Percentiles rank a stretch among this genome's conserved stretches.
phyloP scores from a whole-genome alignment of 2,797 vertebrate genomes.

The Molossus alvarezi region DNA sequence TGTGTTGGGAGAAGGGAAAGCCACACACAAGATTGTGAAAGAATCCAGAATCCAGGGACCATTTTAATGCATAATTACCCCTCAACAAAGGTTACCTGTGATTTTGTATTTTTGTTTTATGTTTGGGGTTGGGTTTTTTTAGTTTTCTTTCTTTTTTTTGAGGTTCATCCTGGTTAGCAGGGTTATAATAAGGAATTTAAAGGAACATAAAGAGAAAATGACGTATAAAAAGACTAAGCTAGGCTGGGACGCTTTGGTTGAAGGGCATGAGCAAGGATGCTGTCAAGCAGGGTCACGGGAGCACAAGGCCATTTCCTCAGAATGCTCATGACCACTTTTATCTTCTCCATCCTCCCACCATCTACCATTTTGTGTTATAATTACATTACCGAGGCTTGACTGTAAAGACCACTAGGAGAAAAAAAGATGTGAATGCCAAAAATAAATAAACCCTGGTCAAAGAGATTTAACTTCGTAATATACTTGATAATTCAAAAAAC shows the following conservation, averaged over 20 bases:
- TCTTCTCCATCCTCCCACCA: background rate
- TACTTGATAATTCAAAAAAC: background rate
- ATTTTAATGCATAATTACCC: background rate
- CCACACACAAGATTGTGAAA: background rate
- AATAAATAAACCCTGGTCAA: background rate
- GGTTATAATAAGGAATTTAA: background rate
- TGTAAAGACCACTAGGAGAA: background rate
- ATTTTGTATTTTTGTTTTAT: background rate
- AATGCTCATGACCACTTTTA: background rate
- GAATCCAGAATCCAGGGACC: background rate
- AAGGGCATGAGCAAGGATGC: background rate
- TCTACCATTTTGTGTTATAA: background rate
- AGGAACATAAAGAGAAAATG: slow-evolving; percentile 6
- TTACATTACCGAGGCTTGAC: background rate
- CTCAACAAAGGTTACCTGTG: background rate
- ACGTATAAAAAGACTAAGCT: background rate
- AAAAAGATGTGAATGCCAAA: background rate
- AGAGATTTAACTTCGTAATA: background rate
- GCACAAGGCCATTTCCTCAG: background rate
- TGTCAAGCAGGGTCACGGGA: background rate
- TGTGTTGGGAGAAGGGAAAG: background rate
- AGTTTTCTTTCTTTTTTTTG: background rate
- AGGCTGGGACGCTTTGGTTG: background rate
- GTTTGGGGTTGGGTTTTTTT: background rate
- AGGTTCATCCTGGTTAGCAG: background rate